Conservation (phyloP, 2,113 vertebrate species). For the Vulpes vulpes region DNA sequence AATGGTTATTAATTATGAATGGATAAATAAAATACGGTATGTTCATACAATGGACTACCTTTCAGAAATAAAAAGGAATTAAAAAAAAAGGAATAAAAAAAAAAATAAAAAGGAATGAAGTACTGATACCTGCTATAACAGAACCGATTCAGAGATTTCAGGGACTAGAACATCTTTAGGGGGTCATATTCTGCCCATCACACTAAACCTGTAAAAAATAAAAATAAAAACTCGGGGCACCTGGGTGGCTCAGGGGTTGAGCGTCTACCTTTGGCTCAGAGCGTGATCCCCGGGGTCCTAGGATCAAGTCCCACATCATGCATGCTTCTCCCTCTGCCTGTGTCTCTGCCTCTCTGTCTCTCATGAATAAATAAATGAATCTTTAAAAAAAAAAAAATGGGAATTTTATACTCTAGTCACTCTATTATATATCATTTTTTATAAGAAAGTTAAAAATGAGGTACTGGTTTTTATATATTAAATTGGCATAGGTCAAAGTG, state of each 20-base stretch:
- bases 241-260: neutral
- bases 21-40: neutral
- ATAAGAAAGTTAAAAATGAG: neutral
- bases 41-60: neutral
- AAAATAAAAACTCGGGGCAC: neutral
- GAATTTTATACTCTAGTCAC: constrained; percentile 5
- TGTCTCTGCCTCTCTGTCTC: neutral
- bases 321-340: neutral
- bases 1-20: neutral
- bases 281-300: neutral
- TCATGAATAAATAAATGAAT: neutral
- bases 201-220: neutral
- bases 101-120: neutral
- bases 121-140: neutral
- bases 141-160: neutral
- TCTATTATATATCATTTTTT: neutral
- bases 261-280: neutral
- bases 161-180: neutral
- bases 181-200: neutral
- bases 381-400: neutral
- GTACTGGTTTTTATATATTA: neutral
- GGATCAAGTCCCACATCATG: neutral
- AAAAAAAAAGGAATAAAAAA: no score
- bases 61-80: neutral
- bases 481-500: neutral